Base-by-base conservation (phyloP, 2,113 vertebrate genomes). In the Sterrhoptilus dennistouni region DNA sequence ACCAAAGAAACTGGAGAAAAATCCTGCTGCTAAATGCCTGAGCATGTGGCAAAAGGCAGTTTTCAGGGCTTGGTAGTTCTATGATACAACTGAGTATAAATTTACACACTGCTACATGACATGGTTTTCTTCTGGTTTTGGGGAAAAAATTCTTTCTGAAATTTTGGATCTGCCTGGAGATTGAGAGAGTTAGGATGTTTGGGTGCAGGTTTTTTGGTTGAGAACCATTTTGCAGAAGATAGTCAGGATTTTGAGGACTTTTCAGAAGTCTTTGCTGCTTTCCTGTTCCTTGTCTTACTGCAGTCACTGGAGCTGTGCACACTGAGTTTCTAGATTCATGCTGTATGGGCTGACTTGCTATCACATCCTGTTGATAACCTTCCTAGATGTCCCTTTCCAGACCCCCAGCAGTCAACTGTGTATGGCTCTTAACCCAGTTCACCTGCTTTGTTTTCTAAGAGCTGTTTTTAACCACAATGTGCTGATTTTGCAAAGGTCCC, bases 31-130 rank as follows among this genome's bases (percentile, higher is more conserved):
- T 65, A 38, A 69, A 42, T 69, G 54, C 9, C 54, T 38, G n/a
- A 83, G 21, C 31, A 16, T 5, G 7, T 29, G 42, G n/a, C 38
- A 69, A 53, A 87, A 89, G 21, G 13, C 63, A 53, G 3, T 54
- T 80, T 86, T 70, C 29, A 42, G 68, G 69, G 45, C 12, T 80
- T 64, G 13, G 14, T 18, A 45, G 27, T 21, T 79, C 47, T 75
- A 4, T 56, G 49, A 52, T 31, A 17, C 2, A 14, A 7, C 18
- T 61, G 65, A 49, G 9, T 87, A 47, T 70, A 53, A 80, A 91
- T 76, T 56, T 2, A 72, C 24, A 27, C 6, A 5, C 6, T 89
- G 61, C 13, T 6, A 0, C 2, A 3, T 14, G 13, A 27, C 8
- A 28, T 68, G 33, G 7, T 52, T 95, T 82, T 49, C 7, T 27